Conservation (phyloP, 1,140 invertebrate genomes). For the Caligus rogercresseyi region DNA sequence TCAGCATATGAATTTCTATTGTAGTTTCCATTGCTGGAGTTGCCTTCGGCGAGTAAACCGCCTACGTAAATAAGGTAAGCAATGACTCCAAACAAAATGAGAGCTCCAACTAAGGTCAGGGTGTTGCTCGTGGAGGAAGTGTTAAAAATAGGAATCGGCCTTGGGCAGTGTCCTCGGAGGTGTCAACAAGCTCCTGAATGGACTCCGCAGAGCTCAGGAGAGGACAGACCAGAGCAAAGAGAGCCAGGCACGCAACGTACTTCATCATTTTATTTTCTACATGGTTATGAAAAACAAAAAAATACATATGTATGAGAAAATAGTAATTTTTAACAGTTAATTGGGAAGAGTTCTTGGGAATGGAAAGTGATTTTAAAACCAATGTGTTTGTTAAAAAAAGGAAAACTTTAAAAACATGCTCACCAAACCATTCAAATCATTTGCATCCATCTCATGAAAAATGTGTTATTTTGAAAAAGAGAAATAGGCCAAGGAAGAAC, state of each 20-base stretch:
- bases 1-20: conserved; percentile 17
- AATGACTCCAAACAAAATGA: conserved; percentile 19
- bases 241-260: neutral
- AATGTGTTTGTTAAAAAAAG: too few species aligned
- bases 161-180: neutral
- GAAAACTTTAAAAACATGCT: neutral
- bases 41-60: conserved; percentile 1
- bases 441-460: neutral
- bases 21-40: neutral
- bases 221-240: neutral
- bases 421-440: neutral
- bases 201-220: neutral
- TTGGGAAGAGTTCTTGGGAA: too few species aligned
- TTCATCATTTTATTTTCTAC: neutral
- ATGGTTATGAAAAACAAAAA: neutral
- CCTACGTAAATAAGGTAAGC: conserved; percentile 19
- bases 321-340: too few species aligned
- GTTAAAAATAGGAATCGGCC: conserved; percentile 18
- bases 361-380: too few species aligned
- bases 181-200: neutral
- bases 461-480: too few species aligned
- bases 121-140: conserved; percentile 7
- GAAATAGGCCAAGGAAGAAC: too few species aligned
- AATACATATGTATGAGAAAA: neutral
- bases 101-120: conserved; percentile 12